Evolutionary conservation across 2,797 vertebrate species (phyloP).

Genomic region (Borostomias antarcticus): DNA sequence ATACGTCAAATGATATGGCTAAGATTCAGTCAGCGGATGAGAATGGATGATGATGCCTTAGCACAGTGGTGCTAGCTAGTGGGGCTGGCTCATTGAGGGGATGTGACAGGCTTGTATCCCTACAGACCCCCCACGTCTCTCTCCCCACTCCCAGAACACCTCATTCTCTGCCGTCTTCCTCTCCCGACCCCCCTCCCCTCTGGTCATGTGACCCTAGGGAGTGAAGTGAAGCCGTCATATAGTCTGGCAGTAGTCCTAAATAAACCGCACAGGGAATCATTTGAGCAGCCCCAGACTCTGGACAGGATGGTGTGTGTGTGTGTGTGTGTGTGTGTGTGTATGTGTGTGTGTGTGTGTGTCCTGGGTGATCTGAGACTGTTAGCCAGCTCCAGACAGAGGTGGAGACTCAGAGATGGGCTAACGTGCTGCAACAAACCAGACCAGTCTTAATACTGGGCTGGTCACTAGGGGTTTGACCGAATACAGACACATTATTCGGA

Average conservation of each 20-base stretch:
- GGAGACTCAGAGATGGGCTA: conserved; percentile 54
- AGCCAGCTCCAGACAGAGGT: conserved; percentile 54
- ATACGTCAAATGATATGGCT: no score
- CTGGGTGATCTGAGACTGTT: conserved; percentile 66
- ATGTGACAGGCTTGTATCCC: conserved; percentile 27
- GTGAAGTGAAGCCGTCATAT: conserved; percentile 70
- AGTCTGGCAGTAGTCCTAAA: conserved; percentile 61
- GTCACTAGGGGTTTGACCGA: no score
- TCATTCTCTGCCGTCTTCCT: conserved; percentile 32
- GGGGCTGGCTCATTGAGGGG: no score
- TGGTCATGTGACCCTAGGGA: conserved; percentile 71
- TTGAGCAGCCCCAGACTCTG: conserved; percentile 70
- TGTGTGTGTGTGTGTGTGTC: conserved; percentile 75
- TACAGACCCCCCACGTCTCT: conserved; percentile 10
- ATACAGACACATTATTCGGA: no score
- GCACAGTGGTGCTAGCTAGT: not conserved
- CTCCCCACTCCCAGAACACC: conserved; percentile 33
- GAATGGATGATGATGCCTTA: conserved; percentile 11
- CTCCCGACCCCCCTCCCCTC: conserved; percentile 22
- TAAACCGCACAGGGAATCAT: conserved; percentile 72
- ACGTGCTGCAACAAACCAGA: conserved; percentile 44
- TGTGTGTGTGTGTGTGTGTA: no score
- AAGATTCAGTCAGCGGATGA: no score
- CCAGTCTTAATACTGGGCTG: no score
- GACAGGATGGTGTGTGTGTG: no score